These are phyloP conservation scores for Carcina quercana DNA, from an alignment of 2,888 invertebrate species.

Conservation along the genomic window DNA sequence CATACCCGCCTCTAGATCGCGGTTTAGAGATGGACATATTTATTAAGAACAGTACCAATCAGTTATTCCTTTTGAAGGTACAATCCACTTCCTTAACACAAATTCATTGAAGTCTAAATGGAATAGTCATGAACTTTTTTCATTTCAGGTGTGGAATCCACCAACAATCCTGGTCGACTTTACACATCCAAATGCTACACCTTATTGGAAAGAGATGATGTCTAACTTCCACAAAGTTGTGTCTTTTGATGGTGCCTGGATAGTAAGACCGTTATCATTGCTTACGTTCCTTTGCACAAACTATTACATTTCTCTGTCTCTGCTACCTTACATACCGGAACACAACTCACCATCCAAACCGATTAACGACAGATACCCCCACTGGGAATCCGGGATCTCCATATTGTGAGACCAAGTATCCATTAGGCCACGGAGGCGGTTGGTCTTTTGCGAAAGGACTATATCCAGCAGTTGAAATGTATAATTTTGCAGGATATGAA, in stretches of 20 bases:
- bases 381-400: no score
- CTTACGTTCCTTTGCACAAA: no score
- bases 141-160: constrained; percentile 80
- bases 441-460: no score
- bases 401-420: no score
- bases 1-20: constrained; percentile 84
- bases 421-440: no score
- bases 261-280: constrained; percentile 81
- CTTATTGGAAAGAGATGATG: constrained; percentile 85
- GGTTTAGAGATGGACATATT: constrained; percentile 83
- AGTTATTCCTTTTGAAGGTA: constrained; percentile 83
- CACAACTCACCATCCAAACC: no score
- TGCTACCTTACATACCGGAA: no score
- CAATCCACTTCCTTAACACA: constrained; percentile 16
- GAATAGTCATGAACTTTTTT: no score
- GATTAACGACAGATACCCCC: no score
- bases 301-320: no score
- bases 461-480: no score
- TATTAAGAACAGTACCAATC: constrained; percentile 78
- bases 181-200: constrained; percentile 80
- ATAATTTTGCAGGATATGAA: constrained; percentile 90
- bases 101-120: neutral
- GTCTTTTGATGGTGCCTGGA: constrained; percentile 89
- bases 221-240: constrained; percentile 75
- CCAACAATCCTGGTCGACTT: constrained; percentile 86